Conservation (phyloP, 1,140 invertebrate genomes). For the Bilobella aurantiaca region DNA sequence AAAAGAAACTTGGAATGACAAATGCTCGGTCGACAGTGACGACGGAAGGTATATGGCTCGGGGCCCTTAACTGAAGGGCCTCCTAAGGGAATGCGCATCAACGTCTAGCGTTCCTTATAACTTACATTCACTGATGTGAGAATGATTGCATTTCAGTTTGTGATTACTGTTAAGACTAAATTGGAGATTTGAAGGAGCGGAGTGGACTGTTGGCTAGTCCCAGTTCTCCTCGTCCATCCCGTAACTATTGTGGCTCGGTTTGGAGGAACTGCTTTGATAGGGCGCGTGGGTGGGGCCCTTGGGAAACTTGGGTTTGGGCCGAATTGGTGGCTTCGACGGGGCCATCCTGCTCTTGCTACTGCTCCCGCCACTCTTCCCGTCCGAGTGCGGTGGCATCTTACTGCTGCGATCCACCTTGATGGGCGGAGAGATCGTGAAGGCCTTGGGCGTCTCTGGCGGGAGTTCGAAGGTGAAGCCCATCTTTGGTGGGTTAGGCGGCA, state of each 20-base stretch:
- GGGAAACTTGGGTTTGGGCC: not conserved
- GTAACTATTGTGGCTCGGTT: not conserved
- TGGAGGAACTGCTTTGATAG: not conserved
- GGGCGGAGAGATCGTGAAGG: not conserved
- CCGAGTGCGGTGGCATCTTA: not conserved
- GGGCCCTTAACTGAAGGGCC: too few relatives aligned
- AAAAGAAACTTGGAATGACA: not conserved
- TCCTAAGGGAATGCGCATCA: too few relatives aligned
- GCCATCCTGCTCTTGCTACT: not conserved
- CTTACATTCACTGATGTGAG: too few relatives aligned
- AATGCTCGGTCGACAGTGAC: not conserved
- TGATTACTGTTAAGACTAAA: conserved; percentile 1
- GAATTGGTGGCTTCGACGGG: not conserved
- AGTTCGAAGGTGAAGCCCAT: conserved; percentile 3
- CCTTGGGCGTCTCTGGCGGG: not conserved
- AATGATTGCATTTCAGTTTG: not conserved
- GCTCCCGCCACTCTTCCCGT: not conserved
- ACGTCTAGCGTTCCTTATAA: not conserved
- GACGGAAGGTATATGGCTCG: not conserved
- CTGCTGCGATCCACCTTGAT: not conserved
- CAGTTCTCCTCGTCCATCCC: not conserved
- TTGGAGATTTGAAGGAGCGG: not conserved
- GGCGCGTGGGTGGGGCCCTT: not conserved
- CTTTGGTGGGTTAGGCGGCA: not conserved
- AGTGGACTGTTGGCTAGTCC: not conserved